Conservation (phyloP, 2,113 vertebrate genomes). For the rabbit (Oryctolagus cuniculus) region mOryCun1.1 NC_091452.1:8646001-8646500, state of each 20-base stretch:
- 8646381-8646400: not conserved
- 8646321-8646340: not conserved
- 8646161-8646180: not conserved
- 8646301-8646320: conserved; percentile 58
- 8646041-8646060: conserved; percentile 13
- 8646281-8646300: conserved; percentile 43
- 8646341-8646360: not conserved
- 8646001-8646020: conserved; percentile 71
- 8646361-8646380: conserved; percentile 15
- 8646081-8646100: not conserved
- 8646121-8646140: not conserved
- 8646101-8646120: not conserved
- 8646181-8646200: conserved; percentile 13
- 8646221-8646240: not conserved
- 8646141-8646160: fast-evolving
- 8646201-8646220: not conserved
- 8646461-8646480: not conserved
- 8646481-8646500: not conserved
- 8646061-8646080: not conserved
- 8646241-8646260: conserved; percentile 24
- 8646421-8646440: not conserved
- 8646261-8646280: conserved; percentile 57
- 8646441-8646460: not conserved
- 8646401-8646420: not conserved
- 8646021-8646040: conserved; percentile 58